A percentile compares a stretch with the other conserved stretches of the same genome.
These are phyloP conservation scores for Plebejus anna DNA, from an alignment of 2,888 invertebrate species.

Conservation along the genomic window DNA sequence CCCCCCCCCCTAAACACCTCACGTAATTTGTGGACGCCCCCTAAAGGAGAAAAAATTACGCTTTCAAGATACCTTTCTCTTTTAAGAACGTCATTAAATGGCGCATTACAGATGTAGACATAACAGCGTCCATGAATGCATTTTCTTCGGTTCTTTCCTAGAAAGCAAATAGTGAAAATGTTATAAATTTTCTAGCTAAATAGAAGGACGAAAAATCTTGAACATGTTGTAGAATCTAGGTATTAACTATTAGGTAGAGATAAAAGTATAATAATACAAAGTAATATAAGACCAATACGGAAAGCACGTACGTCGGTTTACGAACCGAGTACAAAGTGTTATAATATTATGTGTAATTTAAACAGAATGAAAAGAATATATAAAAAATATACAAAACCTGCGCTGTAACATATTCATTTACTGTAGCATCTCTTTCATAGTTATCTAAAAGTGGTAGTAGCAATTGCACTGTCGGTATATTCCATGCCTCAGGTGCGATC, in stretches of 20 bases:
- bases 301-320: neutral
- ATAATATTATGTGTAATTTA: too few species aligned
- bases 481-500: conserved; percentile 81
- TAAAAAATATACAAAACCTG: conserved; percentile 54
- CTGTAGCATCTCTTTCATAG: conserved; percentile 86
- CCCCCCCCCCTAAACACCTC: too few species aligned
- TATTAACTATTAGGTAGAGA: too few species aligned
- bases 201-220: too few species aligned
- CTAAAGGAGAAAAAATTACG: neutral
- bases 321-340: neutral
- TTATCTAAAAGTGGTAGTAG: conserved; percentile 89
- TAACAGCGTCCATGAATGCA: conserved; percentile 87
- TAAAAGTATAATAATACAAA: neutral
- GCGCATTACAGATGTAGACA: conserved; percentile 88
- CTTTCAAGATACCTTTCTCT: conserved; percentile 68
- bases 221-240: too few species aligned
- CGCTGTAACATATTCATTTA: conserved; percentile 88
- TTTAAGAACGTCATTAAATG: conserved; percentile 84
- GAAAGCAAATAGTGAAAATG: conserved; percentile 34
- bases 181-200: too few species aligned
- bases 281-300: neutral
- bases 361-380: neutral
- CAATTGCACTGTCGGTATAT: conserved; percentile 86
- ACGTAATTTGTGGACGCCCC: too few species aligned
- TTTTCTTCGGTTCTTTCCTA: conserved; percentile 88